Evolutionary conservation across 2,888 invertebrate genomes (phyloP).

Genomic region (Ditylenchus weischeri): DNA sequence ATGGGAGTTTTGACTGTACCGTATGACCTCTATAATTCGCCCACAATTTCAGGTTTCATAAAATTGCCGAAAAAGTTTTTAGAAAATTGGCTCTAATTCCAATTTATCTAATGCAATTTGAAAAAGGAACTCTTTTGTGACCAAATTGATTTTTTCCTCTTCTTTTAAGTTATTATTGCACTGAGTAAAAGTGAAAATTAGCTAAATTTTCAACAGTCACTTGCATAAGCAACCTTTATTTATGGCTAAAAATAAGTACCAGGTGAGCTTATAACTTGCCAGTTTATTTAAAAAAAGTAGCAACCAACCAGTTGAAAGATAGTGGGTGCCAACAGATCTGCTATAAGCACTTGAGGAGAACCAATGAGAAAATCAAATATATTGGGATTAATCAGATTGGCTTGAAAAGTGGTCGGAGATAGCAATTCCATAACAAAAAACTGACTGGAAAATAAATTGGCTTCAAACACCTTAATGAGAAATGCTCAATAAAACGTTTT

Average conservation of each 20-base stretch:
- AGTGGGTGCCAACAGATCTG: slow-evolving; percentile 14
- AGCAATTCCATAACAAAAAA: slow-evolving; percentile 2
- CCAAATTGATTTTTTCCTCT: too few relatives aligned
- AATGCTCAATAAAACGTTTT: background rate
- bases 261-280: background rate
- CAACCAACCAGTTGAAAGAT: background rate
- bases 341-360: slow-evolving; percentile 14
- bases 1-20: too few relatives aligned
- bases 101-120: too few relatives aligned
- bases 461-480: slow-evolving; percentile 7
- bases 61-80: background rate
- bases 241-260: background rate
- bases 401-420: slow-evolving; percentile 13
- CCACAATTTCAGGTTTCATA: background rate
- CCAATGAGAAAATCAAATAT: slow-evolving; percentile 1
- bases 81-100: slow-evolving; percentile 3
- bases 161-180: too few relatives aligned
- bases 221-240: background rate
- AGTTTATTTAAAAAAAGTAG: background rate
- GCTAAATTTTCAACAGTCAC: background rate
- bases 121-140: background rate
- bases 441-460: slow-evolving; percentile 13
- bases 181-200: background rate
- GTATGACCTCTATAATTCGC: too few relatives aligned
- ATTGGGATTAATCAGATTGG: slow-evolving; percentile 9